phyloP scores from a whole-genome alignment of 2,888 invertebrate species.

The Hololepta plana region DNA sequence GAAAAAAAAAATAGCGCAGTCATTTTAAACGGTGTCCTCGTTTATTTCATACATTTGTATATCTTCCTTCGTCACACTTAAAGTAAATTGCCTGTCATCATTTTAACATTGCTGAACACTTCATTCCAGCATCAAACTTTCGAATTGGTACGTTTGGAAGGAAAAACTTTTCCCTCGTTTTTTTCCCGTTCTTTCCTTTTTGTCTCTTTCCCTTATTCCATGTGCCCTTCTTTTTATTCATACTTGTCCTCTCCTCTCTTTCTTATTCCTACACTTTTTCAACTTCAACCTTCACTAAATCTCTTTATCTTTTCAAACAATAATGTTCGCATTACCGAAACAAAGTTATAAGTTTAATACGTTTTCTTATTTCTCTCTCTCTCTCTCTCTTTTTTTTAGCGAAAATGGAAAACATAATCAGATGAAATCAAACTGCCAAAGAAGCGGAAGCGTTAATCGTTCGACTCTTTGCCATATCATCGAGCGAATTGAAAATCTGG shows the following conservation, averaged over 20 bases:
- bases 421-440: slow-evolving; percentile 10
- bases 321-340: slow-evolving; percentile 16
- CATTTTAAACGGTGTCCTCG: no score
- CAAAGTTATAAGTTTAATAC: slow-evolving; percentile 17
- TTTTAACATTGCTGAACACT: slow-evolving; percentile 20
- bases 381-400: no score
- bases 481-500: no score
- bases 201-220: no score
- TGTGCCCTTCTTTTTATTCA: no score
- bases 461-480: slow-evolving; percentile 1
- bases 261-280: slow-evolving; percentile 16
- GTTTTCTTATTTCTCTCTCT: no score
- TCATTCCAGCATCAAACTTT: slow-evolving; percentile 21
- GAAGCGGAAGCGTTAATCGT: slow-evolving; percentile 7
- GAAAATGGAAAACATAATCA: slow-evolving; percentile 12
- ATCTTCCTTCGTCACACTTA: slow-evolving; percentile 13
- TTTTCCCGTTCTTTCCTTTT: no score
- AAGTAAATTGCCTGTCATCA: slow-evolving; percentile 20
- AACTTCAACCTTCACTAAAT: slow-evolving; percentile 13
- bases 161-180: slow-evolving; percentile 8
- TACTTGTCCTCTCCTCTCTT: no score
- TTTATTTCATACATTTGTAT: no score
- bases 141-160: slow-evolving; percentile 18
- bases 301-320: slow-evolving; percentile 16
- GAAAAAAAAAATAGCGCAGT: no score